Conservation (phyloP, 2,113 vertebrate genomes). For the Vidua macroura region DNA sequence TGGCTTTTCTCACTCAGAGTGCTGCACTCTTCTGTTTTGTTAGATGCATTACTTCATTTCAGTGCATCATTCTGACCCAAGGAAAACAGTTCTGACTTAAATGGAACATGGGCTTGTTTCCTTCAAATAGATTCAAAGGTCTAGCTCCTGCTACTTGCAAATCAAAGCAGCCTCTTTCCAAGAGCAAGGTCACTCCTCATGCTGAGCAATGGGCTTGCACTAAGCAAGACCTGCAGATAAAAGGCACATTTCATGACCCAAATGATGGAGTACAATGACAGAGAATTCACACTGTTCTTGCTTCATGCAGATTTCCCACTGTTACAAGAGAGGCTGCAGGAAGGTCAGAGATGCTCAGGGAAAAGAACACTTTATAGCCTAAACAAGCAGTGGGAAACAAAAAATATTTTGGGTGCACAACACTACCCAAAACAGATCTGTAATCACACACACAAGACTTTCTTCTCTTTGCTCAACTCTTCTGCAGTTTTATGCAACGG, state of each 20-base stretch:
- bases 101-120: background rate
- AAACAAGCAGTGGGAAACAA: background rate
- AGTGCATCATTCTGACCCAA: background rate
- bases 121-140: background rate
- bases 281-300: background rate
- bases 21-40: background rate
- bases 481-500: background rate
- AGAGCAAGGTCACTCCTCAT: background rate
- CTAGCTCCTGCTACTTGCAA: background rate
- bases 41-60: background rate
- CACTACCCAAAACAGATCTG: background rate
- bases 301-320: background rate
- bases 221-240: background rate
- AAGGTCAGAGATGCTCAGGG: background rate
- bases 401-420: background rate
- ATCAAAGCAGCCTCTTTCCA: background rate
- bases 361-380: background rate
- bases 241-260: background rate
- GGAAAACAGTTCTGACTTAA: background rate
- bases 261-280: rapidly evolving
- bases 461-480: background rate
- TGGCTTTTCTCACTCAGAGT: background rate
- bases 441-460: background rate
- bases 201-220: background rate
- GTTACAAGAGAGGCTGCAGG: background rate